A percentile compares a stretch with the other conserved stretches of the same genome.
Conservation (phyloP, 1,140 invertebrate species). For the Heliconius eleuchia region DNA sequence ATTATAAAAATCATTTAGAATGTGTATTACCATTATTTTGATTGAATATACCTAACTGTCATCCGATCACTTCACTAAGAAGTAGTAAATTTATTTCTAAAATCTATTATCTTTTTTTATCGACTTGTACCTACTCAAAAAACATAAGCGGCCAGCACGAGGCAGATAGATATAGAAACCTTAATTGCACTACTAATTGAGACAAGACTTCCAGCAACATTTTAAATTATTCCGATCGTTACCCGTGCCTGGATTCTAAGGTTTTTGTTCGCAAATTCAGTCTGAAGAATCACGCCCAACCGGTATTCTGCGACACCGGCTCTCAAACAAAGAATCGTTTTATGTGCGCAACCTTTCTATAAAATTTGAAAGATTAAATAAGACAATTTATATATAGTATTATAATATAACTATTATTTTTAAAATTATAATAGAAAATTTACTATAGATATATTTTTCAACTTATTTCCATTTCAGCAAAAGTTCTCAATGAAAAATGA, state of each 20-base stretch:
- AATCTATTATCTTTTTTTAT: no score
- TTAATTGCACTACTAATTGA: constrained; percentile 31
- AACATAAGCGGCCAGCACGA: not conserved
- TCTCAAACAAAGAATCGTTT: constrained; percentile 33
- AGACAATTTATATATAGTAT: not conserved
- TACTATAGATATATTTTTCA: no score
- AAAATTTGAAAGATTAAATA: not conserved
- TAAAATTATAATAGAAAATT: no score
- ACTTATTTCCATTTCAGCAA: no score
- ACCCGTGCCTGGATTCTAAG: constrained; percentile 31
- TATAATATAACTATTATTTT: no score
- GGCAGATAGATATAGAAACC: not conserved
- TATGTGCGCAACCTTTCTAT: not conserved
- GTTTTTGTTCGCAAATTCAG: constrained; percentile 46
- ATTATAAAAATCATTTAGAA: no score
- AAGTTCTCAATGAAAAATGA: not conserved
- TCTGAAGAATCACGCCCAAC: constrained; percentile 37
- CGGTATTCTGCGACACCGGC: constrained; percentile 27
- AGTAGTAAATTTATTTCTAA: no score
- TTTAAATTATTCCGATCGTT: constrained; percentile 39
- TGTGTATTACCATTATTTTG: no score
- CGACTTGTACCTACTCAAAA: not conserved
- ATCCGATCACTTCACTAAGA: no score
- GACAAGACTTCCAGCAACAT: constrained; percentile 30
- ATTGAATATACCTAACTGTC: no score